Conservation (phyloP, 2,888 invertebrate genomes). For the Lasius platythorax region DNA sequence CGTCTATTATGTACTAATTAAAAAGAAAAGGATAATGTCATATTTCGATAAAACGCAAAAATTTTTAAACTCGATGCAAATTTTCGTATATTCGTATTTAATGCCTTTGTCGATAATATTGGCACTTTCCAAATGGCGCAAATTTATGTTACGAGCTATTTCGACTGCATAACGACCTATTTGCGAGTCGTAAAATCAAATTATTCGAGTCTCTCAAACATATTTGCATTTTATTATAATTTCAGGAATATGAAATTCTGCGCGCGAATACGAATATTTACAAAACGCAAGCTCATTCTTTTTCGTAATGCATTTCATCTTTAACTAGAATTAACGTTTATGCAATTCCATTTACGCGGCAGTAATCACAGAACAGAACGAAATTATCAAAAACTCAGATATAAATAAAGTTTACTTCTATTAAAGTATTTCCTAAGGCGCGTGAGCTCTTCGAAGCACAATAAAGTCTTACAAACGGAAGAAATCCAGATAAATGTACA, state of each 20-base stretch:
- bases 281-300: neutral
- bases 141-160: conserved; percentile 12
- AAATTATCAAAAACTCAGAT: neutral
- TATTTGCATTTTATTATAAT: conserved; percentile 35
- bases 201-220: conserved; percentile 16
- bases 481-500: conserved; percentile 35
- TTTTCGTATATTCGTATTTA: conserved; percentile 10
- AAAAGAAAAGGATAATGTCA: neutral
- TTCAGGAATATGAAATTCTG: neutral
- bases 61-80: conserved; percentile 7
- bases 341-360: neutral
- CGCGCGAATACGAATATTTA: conserved; percentile 15
- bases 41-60: neutral
- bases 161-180: neutral
- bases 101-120: neutral
- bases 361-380: neutral
- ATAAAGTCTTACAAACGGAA: conserved; percentile 4
- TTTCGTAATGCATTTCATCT: conserved; percentile 11
- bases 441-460: neutral
- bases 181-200: conserved; percentile 23
- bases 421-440: conserved; percentile 11
- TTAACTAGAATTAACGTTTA: conserved; percentile 23
- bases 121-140: conserved; percentile 3
- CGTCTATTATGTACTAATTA: neutral
- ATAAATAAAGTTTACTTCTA: conserved; percentile 6